These are phyloP conservation scores for Didymodactylos carnosus DNA, from an alignment of 2,888 invertebrate genomes.

Conservation along the genomic window DNA sequence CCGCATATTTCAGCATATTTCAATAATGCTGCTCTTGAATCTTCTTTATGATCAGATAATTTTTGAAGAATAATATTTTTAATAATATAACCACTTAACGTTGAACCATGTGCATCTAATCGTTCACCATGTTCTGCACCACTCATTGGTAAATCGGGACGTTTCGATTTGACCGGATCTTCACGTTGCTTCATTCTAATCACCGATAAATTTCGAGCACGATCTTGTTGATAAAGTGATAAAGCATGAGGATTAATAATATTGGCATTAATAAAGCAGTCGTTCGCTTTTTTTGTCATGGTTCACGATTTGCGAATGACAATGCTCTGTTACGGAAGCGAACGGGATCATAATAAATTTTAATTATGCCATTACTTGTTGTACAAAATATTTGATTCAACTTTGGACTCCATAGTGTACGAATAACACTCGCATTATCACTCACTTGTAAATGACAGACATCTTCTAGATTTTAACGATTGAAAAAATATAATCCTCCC, in stretches of 20 bases:
- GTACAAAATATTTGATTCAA: conserved; percentile 87
- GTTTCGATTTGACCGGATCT: conserved; percentile 39
- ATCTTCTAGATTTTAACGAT: neutral
- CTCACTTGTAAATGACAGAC: neutral
- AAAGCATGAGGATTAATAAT: conserved; percentile 46
- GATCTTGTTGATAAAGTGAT: conserved; percentile 76
- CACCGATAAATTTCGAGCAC: conserved; percentile 53
- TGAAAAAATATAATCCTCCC: conserved; percentile 5
- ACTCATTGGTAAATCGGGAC: conserved; percentile 40
- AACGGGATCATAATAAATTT: conserved; percentile 70
- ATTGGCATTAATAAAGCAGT: conserved; percentile 5
- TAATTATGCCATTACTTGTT: conserved; percentile 68
- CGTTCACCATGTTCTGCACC: conserved; percentile 53
- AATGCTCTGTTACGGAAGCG: conserved; percentile 45
- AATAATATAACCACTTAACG: conserved; percentile 82
- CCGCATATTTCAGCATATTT: conserved; percentile 83
- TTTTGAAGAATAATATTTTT: conserved; percentile 69
- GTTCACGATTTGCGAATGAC: conserved; percentile 12
- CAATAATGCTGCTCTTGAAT: conserved; percentile 79
- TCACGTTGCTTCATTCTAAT: conserved; percentile 72
- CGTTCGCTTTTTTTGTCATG: conserved; percentile 18
- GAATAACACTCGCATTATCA: conserved; percentile 44
- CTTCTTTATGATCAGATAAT: conserved; percentile 44
- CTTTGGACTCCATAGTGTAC: conserved; percentile 82
- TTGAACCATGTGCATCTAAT: conserved; percentile 79